Percentiles rank a stretch among this genome's conserved stretches.
Evolutionary conservation across 2,888 invertebrate genomes (phyloP).

Genomic region (Hydriomena furcata): DNA sequence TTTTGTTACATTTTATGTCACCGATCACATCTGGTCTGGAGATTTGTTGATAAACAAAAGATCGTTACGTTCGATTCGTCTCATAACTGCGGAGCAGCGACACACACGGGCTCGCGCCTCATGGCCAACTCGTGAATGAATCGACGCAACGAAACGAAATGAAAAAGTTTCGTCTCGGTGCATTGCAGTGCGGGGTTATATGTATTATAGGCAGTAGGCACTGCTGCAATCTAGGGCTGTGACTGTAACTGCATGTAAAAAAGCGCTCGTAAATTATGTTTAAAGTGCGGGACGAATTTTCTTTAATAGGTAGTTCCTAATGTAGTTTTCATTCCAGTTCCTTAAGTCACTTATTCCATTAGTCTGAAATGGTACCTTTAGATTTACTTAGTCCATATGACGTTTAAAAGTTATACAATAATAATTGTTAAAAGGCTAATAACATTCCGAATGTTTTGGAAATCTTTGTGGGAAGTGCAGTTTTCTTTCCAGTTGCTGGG

Average conservation of each 20-base stretch:
- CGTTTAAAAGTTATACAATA: no score
- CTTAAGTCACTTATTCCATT: no score
- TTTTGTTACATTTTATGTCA: conserved; percentile 46
- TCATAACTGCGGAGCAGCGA: conserved; percentile 41
- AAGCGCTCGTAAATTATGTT: no score
- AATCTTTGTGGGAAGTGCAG: no score
- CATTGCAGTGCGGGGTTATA: conserved; percentile 12
- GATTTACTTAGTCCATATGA: no score
- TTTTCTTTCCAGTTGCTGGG: no score
- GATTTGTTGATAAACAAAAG: conserved; percentile 73
- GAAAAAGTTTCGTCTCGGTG: conserved; percentile 35
- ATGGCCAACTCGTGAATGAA: conserved; percentile 63
- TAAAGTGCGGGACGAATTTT: no score
- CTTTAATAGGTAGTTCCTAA: no score
- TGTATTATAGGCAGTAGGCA: not conserved
- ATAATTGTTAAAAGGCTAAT: no score
- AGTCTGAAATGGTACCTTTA: no score
- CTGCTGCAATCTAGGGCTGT: conserved; percentile 17
- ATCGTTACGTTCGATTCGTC: conserved; percentile 56
- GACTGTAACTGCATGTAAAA: not conserved
- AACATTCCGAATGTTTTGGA: no score
- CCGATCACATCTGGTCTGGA: conserved; percentile 48
- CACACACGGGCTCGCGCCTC: conserved; percentile 48
- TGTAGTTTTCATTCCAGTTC: no score
- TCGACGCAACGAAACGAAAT: conserved; percentile 38